Base-by-base conservation (phyloP, 2,797 vertebrate species). In the Staurois parvus region DNA sequence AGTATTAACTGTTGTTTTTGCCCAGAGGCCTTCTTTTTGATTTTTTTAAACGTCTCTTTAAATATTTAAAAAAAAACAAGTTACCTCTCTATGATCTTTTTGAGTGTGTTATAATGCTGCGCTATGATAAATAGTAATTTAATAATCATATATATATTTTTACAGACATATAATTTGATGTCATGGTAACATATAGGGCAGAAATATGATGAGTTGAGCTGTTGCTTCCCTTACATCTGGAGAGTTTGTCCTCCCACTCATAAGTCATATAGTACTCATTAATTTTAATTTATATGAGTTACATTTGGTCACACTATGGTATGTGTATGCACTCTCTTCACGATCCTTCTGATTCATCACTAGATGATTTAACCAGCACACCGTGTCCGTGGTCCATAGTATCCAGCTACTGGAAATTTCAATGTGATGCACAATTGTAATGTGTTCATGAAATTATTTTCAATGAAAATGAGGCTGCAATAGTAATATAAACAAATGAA, bases 171-270 rank as follows among this genome's bases (percentile, higher is more conserved):
- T 12, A 32, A 11, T 32, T 13, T 42, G 30, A n/a, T 66, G 59
- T 77, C 76, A 64, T 77, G 30, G 52, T 40, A 66, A 66, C 32
- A 64, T 64, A 77, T 66, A 37, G 37, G 59, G n/a, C 59, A 77
- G 26, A 32, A 29, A 40, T 77, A 52, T 52, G 48, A 17, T 19
- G 17, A 77, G 32, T 34, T 79, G 66, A 42, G 59, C 6, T 28
- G 11, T 64, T 67, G 13, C 37, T 40, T 52, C 62, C 21, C 34
- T 68, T 30, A 29, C 64, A 67, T 28, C 62, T 67, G 26, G 45
- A 10, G 59, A 78, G 67, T 79, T 40, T 45, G 26, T 79, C 76
- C 40, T 68, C 62, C 37, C 26, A 79, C 76, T 79, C 62, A 68
- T 67, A 67, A 30, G 17, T 67, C 77, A 69, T 28, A 26, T 30